Base-by-base conservation (phyloP, 2,888 invertebrate species). In the Thumatha senex region DNA sequence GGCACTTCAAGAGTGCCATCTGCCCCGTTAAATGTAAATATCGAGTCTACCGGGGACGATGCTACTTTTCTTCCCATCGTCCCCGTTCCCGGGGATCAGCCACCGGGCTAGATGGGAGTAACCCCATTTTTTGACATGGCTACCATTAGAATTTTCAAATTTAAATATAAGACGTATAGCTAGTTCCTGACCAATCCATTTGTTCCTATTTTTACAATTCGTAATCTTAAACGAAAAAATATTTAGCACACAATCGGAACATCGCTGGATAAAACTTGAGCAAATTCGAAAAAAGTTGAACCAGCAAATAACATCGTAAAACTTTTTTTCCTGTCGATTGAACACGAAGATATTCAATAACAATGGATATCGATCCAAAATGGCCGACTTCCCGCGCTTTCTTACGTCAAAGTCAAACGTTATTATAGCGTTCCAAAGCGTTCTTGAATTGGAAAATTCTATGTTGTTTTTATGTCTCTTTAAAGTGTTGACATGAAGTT, bases 301-400 rank as follows among this genome's bases (percentile, higher is more conserved):
- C 61, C 54, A 60, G 50, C 56, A 24, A 58, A 66, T 62, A 61
- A 50, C 40, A 40, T 56, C 63, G 66, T 59, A 66, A 68, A 75
- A 67, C 66, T 78, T 78, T 76, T 70, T 63, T 65, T 47, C 52
- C 62, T 63, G 61, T 67, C 78, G 70, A 79, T 77, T 77, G 73
- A 76, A 70, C 73, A 48, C 67, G 51, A 63, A 61, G 72, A 68
- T 72, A 74, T 61, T 40, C 68, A 65, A 57, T 68, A 63, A 76
- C 73, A 76, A 75, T 70, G 62, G 66, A 49, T 58, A 65, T 69
- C 68, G 61, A 74, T 70, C 63, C 70, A 76, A 78, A 68, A 79
- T 78, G 80, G 78, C 74, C 61, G 64, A 51, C 47, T 63, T 76
- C 80, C 77, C 80, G 74, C 76, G 76, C 72, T 74, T 73, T 79